These are phyloP conservation scores for Calameuta filiformis DNA, from an alignment of 2,888 invertebrate genomes.

Conservation along the genomic window DNA sequence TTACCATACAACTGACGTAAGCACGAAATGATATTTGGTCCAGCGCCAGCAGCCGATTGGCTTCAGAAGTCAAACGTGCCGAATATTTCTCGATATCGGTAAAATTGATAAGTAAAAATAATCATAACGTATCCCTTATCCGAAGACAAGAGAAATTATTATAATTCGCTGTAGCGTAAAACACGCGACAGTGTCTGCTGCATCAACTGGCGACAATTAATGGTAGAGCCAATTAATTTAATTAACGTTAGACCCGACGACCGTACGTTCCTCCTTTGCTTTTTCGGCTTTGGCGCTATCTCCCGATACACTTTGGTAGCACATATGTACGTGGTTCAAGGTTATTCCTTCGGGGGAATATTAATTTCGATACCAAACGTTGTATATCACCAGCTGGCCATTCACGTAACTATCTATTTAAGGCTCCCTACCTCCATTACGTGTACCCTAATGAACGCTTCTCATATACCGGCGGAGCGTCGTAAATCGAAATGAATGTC, in stretches of 20 bases:
- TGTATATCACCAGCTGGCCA: neutral
- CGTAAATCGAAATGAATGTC: neutral
- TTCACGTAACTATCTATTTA: conserved; percentile 5
- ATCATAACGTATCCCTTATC: neutral
- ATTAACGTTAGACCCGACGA: neutral
- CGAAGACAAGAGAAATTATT: neutral
- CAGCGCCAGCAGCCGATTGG: conserved; percentile 1
- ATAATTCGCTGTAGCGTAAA: neutral
- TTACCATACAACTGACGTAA: neutral
- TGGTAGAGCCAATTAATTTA: neutral
- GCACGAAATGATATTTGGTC: neutral
- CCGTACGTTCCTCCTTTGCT: neutral
- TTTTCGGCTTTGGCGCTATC: neutral
- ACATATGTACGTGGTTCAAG: conserved; percentile 8
- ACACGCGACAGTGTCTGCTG: neutral
- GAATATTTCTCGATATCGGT: neutral
- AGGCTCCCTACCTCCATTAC: neutral
- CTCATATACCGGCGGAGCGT: neutral
- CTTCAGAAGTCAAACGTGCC: neutral
- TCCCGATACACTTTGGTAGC: neutral
- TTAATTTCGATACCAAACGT: conserved; percentile 8
- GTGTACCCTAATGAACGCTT: neutral
- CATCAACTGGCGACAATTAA: neutral
- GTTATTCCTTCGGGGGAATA: conserved; percentile 12
- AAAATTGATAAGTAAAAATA: neutral